phyloP scores from a whole-genome alignment of 2,113 vertebrate species.

The Pseudorectes ferrugineus region DNA sequence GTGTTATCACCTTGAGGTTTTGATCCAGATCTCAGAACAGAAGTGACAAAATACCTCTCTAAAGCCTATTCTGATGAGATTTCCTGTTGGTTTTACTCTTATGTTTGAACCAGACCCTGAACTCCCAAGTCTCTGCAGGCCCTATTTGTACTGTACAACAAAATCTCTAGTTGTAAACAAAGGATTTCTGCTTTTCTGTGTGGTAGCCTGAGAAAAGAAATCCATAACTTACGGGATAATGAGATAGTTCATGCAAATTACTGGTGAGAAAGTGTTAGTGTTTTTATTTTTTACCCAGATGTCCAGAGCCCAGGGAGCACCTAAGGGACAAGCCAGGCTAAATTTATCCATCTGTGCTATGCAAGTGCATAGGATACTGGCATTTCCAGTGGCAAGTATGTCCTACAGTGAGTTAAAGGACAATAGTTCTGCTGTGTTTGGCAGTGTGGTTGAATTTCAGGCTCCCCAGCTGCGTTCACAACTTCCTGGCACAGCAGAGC shows the following conservation, averaged over 20 bases:
- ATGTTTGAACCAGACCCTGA: not conserved
- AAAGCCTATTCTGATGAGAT: not conserved
- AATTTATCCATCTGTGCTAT: not conserved
- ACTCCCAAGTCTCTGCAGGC: not conserved
- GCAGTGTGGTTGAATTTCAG: not conserved
- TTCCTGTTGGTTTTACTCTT: not conserved
- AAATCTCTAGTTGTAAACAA: not conserved
- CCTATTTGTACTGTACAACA: not conserved
- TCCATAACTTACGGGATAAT: not conserved
- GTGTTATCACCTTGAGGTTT: not conserved
- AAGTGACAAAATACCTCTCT: not conserved
- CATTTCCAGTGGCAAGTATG: not conserved
- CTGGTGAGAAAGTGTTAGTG: not conserved
- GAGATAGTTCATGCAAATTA: not conserved
- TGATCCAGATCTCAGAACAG: not conserved
- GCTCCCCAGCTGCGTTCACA: not conserved
- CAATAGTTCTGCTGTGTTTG: not conserved
- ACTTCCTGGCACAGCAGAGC: not conserved
- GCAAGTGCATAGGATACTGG: not conserved
- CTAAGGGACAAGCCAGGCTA: not conserved
- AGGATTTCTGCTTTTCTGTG: not conserved
- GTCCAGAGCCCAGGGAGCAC: not conserved
- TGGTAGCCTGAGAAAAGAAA: not conserved
- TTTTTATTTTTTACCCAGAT: not conserved
- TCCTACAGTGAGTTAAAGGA: not conserved